These are phyloP conservation scores for Drosophila pegasa DNA, from an alignment of 2,888 invertebrate genomes.

Conservation along the genomic window DNA sequence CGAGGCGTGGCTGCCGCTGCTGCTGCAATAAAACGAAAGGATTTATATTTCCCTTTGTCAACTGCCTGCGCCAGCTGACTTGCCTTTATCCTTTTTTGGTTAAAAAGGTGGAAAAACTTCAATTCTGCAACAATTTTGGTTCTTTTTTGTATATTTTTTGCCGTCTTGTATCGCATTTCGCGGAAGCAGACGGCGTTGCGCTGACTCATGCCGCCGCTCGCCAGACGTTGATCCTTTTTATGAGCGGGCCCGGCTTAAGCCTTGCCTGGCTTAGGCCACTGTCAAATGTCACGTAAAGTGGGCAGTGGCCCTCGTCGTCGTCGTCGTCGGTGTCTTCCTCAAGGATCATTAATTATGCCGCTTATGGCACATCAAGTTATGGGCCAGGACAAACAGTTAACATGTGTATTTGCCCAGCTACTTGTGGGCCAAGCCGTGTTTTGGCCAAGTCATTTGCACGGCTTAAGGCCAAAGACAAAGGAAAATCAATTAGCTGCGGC, in stretches of 20 bases:
- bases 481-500: slow-evolving; percentile 53
- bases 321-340: slow-evolving; percentile 33
- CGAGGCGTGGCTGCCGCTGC: slow-evolving; percentile 18
- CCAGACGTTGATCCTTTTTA: slow-evolving; percentile 71
- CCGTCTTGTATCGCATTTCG: slow-evolving; percentile 70
- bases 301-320: slow-evolving; percentile 49
- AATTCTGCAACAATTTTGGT: slow-evolving; percentile 61
- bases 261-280: slow-evolving; percentile 68
- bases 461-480: neutral
- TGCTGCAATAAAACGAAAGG: slow-evolving; percentile 78
- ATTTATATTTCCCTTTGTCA: slow-evolving; percentile 77
- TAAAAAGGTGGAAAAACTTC: slow-evolving; percentile 41
- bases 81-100: slow-evolving; percentile 31
- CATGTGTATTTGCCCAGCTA: slow-evolving; percentile 55
- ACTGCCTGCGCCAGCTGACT: slow-evolving; percentile 68
- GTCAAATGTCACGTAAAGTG: slow-evolving; percentile 73
- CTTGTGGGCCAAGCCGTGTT: slow-evolving; percentile 55
- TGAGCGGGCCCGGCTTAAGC: slow-evolving; percentile 66
- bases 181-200: slow-evolving; percentile 63
- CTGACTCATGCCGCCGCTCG: slow-evolving; percentile 51
- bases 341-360: slow-evolving; percentile 72
- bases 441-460: slow-evolving; percentile 58
- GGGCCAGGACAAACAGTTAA: slow-evolving; percentile 49
- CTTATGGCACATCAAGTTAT: slow-evolving; percentile 65
- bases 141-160: slow-evolving; percentile 31